A percentile compares a stretch with the other conserved stretches of the same genome.
These are phyloP conservation scores for Alethe diademata DNA, from an alignment of 2,113 vertebrate genomes.

Conservation along the genomic window DNA sequence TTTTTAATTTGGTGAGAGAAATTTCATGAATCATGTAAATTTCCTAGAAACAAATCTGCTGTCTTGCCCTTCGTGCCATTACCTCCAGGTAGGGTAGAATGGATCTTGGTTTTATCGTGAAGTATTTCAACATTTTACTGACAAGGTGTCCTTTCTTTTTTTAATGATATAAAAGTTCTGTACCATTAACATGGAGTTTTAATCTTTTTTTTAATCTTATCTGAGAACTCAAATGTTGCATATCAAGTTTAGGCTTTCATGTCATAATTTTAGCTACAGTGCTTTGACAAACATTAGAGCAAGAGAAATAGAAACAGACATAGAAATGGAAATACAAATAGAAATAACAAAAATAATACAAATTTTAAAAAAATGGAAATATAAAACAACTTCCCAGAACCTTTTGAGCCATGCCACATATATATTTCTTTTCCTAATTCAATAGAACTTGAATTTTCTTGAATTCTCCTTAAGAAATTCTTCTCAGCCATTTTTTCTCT, in stretches of 20 bases:
- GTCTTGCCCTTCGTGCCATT: not conserved
- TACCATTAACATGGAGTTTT: not conserved
- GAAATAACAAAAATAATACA: too few relatives aligned
- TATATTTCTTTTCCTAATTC: accelerated
- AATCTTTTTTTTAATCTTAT: not conserved
- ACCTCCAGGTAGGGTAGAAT: not conserved
- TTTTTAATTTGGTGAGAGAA: not conserved
- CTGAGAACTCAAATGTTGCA: not conserved
- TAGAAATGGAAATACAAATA: not conserved
- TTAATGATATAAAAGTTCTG: not conserved
- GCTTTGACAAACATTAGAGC: not conserved
- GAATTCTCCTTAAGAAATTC: not conserved
- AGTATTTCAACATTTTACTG: not conserved
- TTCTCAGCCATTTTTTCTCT: not conserved
- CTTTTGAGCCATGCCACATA: not conserved
- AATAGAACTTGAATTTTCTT: not conserved
- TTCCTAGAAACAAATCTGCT: not conserved
- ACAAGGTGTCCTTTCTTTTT: not conserved
- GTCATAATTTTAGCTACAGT: not conserved
- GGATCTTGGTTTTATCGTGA: not conserved
- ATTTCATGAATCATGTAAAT: not conserved
- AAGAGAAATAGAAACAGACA: not conserved
- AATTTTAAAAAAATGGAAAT: not conserved
- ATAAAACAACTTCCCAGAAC: not conserved
- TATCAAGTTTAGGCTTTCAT: not conserved